Base-by-base conservation (phyloP, 2,113 vertebrate species). In the Mormoops blainvillei region DNA sequence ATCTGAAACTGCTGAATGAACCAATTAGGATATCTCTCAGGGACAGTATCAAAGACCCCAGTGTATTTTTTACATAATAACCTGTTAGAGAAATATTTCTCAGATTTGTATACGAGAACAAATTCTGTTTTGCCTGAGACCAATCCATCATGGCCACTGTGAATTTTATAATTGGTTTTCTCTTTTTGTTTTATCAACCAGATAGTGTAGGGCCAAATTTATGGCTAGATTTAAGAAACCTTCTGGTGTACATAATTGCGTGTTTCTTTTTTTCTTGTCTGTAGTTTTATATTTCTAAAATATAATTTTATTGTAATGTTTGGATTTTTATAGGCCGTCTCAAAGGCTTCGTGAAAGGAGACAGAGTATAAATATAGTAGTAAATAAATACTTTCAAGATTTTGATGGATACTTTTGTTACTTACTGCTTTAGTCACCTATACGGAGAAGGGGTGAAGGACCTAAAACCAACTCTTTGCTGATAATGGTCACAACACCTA, bases 401-500 rank as follows among this genome's bases (percentile, higher is more conserved):
- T 94, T 91, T 70, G 33, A 45, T 56, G 26, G 87, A 33, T 33
- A 38, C 33, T 85, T 77, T 76, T 3, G 18, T 71, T 22, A 52
- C 38, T 73, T 67, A 12, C 4, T 78, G 11, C 50, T 71, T 41
- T 33, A 73, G 61, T 89, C 48, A 52, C 16, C 26, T 31, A 24
- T 63, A 14, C 22, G 67, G 41, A 65, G 4, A 83, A 82, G 31
- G 31, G 36, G 20, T 22, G 3, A 86, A 56, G 48, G 58, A 52
- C 15, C 77, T 52, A 12, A 41, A 67, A 61, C 38, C 68, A 65
- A 15, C 52, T 65, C 33, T n/a, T 68, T 67, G 22, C 76, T n/a
- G 15, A 4, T 41, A 0, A 5, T 3, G 33, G 13, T 28, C 7
- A 16, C 7, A 28, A 1, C 8, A 10, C 0, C 2, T 14, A 43